Conservation (phyloP, 2,888 invertebrate species). For the Dexiosoma caninum region DNA sequence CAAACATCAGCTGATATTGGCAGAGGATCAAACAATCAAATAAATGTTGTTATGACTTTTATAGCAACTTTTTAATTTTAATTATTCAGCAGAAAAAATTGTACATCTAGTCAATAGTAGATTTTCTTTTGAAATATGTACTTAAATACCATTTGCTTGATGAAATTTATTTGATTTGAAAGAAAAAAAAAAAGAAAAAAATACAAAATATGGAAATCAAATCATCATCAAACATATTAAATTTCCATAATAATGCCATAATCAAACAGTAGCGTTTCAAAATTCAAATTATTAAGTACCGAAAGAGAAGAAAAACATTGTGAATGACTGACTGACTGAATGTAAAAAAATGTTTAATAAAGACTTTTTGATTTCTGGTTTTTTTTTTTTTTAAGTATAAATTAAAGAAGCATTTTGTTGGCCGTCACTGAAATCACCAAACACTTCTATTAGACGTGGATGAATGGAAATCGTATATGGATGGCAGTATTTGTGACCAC, state of each 20-base stretch:
- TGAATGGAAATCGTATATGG: slow-evolving; percentile 5
- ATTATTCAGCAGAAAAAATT: too few species aligned
- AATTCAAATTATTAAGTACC: slow-evolving; percentile 22
- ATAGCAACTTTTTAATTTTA: too few species aligned
- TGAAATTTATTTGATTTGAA: neutral
- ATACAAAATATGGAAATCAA: slow-evolving; percentile 31
- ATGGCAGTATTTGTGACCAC: slow-evolving; percentile 29
- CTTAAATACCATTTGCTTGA: neutral
- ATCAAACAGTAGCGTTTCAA: slow-evolving; percentile 60
- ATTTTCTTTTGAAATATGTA: neutral
- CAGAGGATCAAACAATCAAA: too few species aligned
- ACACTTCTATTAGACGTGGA: slow-evolving; percentile 24
- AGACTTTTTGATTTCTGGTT: slow-evolving; percentile 25
- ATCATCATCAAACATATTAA: slow-evolving; percentile 53
- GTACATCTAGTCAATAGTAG: neutral
- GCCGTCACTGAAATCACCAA: slow-evolving; percentile 3
- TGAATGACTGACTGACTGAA: slow-evolving; percentile 38
- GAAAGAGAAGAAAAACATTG: neutral
- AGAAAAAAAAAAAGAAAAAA: slow-evolving; percentile 7
- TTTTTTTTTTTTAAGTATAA: too few species aligned
- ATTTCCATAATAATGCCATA: slow-evolving; percentile 58
- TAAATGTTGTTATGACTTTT: too few species aligned
- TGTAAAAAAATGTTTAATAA: slow-evolving; percentile 38
- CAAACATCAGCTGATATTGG: too few species aligned
- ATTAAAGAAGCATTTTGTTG: slow-evolving; percentile 29